These are phyloP conservation scores for Brenthis ino DNA, from an alignment of 2,888 invertebrate species.

Conservation along the genomic window DNA sequence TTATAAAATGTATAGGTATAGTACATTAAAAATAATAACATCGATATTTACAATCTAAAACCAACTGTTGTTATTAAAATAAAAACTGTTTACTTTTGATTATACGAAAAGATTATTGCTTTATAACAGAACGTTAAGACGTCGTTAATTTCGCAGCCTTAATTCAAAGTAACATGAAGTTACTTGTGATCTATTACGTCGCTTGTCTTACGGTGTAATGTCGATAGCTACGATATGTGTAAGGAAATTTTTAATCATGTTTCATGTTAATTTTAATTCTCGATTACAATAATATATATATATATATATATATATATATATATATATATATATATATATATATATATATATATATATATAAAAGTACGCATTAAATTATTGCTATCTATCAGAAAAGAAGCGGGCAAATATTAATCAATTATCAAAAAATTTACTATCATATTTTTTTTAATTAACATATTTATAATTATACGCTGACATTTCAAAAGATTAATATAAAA, in stretches of 20 bases:
- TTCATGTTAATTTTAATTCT: background rate
- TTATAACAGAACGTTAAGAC: background rate
- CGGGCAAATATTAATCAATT: no score
- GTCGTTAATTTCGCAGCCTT: background rate
- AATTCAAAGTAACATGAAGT: conserved; percentile 19
- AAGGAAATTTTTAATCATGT: no score
- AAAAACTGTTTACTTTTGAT: background rate
- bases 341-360: no score
- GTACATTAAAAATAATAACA: no score
- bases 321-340: background rate
- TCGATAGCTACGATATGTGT: background rate
- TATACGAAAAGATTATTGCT: background rate
- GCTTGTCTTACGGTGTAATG: background rate
- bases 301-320: background rate
- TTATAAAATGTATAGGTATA: no score
- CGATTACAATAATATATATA: background rate
- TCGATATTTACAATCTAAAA: background rate
- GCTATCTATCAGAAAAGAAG: no score
- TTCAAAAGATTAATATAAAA: no score
- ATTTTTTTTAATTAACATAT: no score
- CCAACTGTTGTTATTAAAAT: background rate
- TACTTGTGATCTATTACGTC: conserved; percentile 13
- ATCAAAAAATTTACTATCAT: no score
- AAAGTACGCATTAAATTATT: no score
- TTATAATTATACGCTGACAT: no score